phyloP scores from a whole-genome alignment of 2,113 vertebrate species.

The human region GRCh38 chr7:144106501-144107000 shows the following conservation, averaged over 20 bases:
- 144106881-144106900: background rate
- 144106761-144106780: background rate
- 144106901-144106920: background rate
- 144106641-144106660: too few relatives aligned
- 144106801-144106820: background rate
- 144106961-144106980: background rate
- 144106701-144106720: background rate
- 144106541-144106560: too few relatives aligned
- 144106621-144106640: too few relatives aligned
- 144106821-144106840: background rate
- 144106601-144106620: too few relatives aligned
- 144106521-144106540: too few relatives aligned
- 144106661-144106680: background rate
- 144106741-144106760: background rate
- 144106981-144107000: background rate
- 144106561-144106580: too few relatives aligned
- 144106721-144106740: background rate
- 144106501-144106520: too few relatives aligned
- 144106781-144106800: background rate
- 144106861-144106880: background rate
- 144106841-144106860: background rate
- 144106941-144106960: background rate
- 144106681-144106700: background rate
- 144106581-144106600: too few relatives aligned
- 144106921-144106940: background rate